These are phyloP conservation scores for Eolophus roseicapilla DNA, from an alignment of 2,113 vertebrate genomes.

Conservation along the genomic window DNA sequence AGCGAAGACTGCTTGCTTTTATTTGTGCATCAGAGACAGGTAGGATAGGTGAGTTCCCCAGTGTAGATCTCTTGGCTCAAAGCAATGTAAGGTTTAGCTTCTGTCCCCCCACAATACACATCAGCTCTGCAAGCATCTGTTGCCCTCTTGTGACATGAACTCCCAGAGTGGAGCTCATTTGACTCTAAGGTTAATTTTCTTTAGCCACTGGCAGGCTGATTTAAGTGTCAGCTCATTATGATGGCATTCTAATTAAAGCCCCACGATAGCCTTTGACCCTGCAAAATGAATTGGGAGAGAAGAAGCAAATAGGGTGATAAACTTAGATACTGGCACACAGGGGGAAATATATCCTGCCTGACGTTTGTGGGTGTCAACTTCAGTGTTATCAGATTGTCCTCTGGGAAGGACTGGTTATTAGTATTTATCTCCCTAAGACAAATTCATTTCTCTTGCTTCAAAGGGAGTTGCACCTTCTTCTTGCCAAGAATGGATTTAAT, in stretches of 20 bases:
- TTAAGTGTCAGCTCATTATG: conserved; percentile 58
- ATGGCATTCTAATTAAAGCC: conserved; percentile 67
- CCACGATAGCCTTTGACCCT: conserved; percentile 44
- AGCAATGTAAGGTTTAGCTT: neutral
- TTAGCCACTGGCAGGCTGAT: conserved; percentile 56
- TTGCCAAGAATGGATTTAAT: conserved; percentile 22
- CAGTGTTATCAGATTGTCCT: conserved; percentile 54
- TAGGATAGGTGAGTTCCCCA: neutral
- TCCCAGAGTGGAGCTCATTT: conserved; percentile 30
- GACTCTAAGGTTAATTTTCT: conserved; percentile 66
- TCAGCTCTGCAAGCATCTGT: neutral
- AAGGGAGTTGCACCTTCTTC: conserved; percentile 31
- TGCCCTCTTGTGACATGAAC: conserved; percentile 21
- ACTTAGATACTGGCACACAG: neutral
- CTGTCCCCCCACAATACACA: neutral
- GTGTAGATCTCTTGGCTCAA: neutral
- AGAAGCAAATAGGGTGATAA: conserved; percentile 45
- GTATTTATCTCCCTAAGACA: conserved; percentile 51
- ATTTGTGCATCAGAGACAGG: neutral
- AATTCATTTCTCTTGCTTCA: conserved; percentile 39
- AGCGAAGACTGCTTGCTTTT: neutral
- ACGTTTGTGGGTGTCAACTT: conserved; percentile 25
- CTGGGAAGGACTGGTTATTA: conserved; percentile 49
- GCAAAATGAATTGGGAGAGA: conserved; percentile 52
- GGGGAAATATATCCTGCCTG: conserved; percentile 32